Percentiles rank a stretch among this genome's conserved stretches.
Evolutionary conservation across 2,113 vertebrate species (phyloP).

Genomic region (Ciconia boyciana): DNA sequence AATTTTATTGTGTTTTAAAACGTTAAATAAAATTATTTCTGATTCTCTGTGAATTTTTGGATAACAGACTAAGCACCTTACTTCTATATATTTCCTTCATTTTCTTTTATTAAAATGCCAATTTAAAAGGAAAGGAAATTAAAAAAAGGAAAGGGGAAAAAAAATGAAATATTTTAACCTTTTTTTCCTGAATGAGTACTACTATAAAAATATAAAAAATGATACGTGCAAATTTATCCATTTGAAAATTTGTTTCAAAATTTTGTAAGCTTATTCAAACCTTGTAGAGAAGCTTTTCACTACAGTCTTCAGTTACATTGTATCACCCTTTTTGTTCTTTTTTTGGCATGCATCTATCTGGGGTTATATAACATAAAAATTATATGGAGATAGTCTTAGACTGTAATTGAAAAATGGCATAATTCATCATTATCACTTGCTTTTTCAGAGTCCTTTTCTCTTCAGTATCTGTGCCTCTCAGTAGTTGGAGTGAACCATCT

Average conservation of each 20-base stretch:
- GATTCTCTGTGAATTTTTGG: not conserved
- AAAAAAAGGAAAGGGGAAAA: fast-evolving
- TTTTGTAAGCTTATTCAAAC: not conserved
- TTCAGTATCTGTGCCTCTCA: not conserved
- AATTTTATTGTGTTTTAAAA: not conserved
- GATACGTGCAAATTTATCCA: not conserved
- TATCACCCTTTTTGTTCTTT: fast-evolving
- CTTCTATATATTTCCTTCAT: not conserved
- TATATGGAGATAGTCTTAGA: not conserved
- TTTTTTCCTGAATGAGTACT: not conserved
- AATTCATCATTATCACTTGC: not conserved
- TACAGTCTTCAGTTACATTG: not conserved
- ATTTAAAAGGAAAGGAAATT: not conserved
- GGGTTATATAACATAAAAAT: not conserved
- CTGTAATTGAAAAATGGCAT: not conserved
- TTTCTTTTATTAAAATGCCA: not conserved
- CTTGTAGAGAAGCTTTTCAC: not conserved
- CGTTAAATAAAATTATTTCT: not conserved
- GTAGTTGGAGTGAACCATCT: not conserved
- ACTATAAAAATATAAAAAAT: not conserved
- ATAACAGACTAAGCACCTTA: not conserved
- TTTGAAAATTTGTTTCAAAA: not conserved
- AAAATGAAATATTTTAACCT: not conserved
- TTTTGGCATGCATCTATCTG: not conserved
- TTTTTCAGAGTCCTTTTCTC: not conserved